A percentile compares a stretch with the other conserved stretches of the same genome.
Conservation (phyloP, 1,140 invertebrate species). For the Ooceraea biroi region DNA sequence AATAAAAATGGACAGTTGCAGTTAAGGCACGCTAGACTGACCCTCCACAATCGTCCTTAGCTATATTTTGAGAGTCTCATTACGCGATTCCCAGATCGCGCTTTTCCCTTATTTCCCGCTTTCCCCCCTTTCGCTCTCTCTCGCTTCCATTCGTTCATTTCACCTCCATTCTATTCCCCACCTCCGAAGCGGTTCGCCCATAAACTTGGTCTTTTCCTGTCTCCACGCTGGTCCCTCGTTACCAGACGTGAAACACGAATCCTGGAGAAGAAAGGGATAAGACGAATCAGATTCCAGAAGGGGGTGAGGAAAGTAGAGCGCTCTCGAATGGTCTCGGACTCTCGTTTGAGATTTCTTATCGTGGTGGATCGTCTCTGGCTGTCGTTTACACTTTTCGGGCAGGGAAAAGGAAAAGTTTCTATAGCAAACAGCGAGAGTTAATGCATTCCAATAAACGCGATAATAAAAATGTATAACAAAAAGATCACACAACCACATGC, state of each 20-base stretch:
- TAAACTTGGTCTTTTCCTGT: slow-evolving; percentile 82
- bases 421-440: not conserved
- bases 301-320: slow-evolving; percentile 30
- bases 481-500: not conserved
- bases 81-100: slow-evolving; percentile 80
- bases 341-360: slow-evolving; percentile 64
- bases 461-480: not conserved
- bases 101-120: slow-evolving; percentile 77
- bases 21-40: slow-evolving; percentile 84
- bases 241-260: slow-evolving; percentile 67
- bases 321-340: slow-evolving; percentile 41
- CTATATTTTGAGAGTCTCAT: slow-evolving; percentile 84
- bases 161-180: slow-evolving; percentile 48
- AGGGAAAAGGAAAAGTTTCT: slow-evolving; percentile 21
- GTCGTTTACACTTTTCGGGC: slow-evolving; percentile 51
- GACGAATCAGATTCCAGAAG: slow-evolving; percentile 53
- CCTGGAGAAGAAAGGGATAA: slow-evolving; percentile 51
- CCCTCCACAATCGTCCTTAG: slow-evolving; percentile 84
- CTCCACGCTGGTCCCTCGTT: slow-evolving; percentile 75
- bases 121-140: not conserved
- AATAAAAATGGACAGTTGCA: slow-evolving; percentile 84
- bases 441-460: not conserved
- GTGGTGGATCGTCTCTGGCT: slow-evolving; percentile 17
- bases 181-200: slow-evolving; percentile 75
- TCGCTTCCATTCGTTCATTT: not conserved